Conservation (phyloP, 2,888 invertebrate species). For the Caradrina kadenii region DNA sequence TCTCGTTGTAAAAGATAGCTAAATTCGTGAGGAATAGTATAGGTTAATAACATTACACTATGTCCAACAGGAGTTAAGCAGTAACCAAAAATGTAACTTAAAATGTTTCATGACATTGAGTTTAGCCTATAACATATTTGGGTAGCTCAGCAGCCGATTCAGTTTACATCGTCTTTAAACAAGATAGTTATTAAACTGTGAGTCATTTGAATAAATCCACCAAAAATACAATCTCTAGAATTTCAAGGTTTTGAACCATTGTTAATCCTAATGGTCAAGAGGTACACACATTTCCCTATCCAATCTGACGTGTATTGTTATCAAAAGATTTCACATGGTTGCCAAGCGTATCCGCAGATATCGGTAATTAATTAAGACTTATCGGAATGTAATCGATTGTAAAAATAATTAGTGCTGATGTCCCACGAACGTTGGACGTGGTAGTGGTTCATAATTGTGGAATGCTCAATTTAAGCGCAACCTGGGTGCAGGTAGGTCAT, state of each 20-base stretch:
- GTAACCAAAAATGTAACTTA: no score
- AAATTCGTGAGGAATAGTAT: no score
- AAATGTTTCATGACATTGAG: neutral
- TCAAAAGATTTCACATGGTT: conserved; percentile 51
- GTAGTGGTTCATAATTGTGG: conserved; percentile 50
- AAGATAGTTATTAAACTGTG: no score
- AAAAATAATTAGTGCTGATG: conserved; percentile 45
- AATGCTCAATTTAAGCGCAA: conserved; percentile 76
- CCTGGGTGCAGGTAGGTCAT: conserved; percentile 75
- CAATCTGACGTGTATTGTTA: conserved; percentile 49
- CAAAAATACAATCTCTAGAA: neutral
- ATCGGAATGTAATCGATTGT: conserved; percentile 23
- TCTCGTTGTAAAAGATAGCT: no score
- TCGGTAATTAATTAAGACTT: conserved; percentile 25
- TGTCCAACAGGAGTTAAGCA: no score
- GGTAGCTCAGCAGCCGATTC: no score
- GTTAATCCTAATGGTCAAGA: conserved; percentile 8
- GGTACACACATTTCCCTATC: conserved; percentile 14
- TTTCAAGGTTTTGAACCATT: neutral
- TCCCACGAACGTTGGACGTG: conserved; percentile 53
- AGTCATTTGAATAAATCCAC: neutral
- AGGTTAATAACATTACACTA: no score
- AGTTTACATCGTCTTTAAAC: neutral
- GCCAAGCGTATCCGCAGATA: conserved; percentile 41
- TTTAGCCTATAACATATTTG: neutral